Conservation (phyloP, 2,113 vertebrate genomes). For the Sprattus sprattus region DNA sequence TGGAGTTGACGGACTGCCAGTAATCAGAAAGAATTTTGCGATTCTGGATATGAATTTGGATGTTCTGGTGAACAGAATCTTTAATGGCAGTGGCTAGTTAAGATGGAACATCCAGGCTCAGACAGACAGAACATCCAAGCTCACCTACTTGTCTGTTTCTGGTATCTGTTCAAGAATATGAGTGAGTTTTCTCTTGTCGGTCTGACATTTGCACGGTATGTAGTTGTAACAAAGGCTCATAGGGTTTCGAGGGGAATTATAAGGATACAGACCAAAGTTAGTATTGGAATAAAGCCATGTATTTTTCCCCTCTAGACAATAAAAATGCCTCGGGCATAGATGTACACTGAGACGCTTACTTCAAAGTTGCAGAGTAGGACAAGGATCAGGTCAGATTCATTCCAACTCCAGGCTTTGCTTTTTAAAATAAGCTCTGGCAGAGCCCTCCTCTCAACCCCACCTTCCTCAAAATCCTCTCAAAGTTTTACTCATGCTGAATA, state of each 20-base stretch:
- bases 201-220: constrained; percentile 4
- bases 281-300: constrained; percentile 10
- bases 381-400: constrained; percentile 5
- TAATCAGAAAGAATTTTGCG: not conserved
- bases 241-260: constrained; percentile 17
- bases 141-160: not conserved
- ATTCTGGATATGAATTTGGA: not conserved
- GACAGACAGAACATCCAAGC: not conserved
- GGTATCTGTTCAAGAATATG: not conserved
- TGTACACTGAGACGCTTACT: not conserved
- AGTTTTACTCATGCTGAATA: not conserved
- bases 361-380: constrained; percentile 3
- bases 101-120: not conserved
- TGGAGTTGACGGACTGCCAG: not conserved
- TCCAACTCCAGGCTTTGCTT: not conserved
- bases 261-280: constrained; percentile 37
- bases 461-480: not conserved
- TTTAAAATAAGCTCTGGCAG: not conserved
- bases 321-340: constrained; percentile 15
- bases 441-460: not conserved
- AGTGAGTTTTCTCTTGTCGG: not conserved
- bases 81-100: not conserved
- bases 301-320: not conserved
- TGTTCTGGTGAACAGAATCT: not conserved
- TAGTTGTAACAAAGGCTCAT: constrained; percentile 14